phyloP scores from a whole-genome alignment of 2,113 vertebrate species.

The Bos taurus region ARS-UCD2.0 NC_037338.1:62405501-62406000 shows the following conservation, averaged over 20 bases:
- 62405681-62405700: not conserved
- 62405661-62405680: not conserved
- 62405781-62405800: not conserved
- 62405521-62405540: not conserved
- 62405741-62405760: conserved; percentile 23
- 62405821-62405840: conserved; percentile 22
- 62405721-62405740: not conserved
- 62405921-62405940: conserved; percentile 17
- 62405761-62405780: not conserved
- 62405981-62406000: not conserved
- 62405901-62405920: not conserved
- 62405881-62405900: conserved; percentile 15
- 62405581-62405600: not conserved
- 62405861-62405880: not conserved
- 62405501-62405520: not conserved
- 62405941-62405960: conserved; percentile 2
- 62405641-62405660: not conserved
- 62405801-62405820: not conserved
- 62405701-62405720: not conserved
- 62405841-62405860: not conserved
- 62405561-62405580: not conserved
- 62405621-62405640: not conserved
- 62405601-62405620: not conserved
- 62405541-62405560: not conserved
- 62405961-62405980: conserved; percentile 6